Base-by-base conservation (phyloP, 2,113 vertebrate genomes). In the Otis tarda region DNA sequence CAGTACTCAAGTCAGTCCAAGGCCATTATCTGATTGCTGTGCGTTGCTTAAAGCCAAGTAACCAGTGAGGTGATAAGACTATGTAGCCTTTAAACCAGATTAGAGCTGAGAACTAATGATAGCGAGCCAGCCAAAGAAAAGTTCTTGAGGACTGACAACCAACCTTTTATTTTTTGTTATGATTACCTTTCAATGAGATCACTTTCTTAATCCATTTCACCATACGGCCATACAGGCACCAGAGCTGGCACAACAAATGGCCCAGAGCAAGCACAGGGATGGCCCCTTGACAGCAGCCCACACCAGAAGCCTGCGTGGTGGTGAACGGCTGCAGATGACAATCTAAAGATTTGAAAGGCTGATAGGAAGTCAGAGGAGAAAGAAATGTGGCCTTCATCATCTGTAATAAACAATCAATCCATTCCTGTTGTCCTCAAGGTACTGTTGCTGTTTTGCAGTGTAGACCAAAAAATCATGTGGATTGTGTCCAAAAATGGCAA, bases 161-260 rank as follows among this genome's bases (percentile, higher is more conserved):
- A 47, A 6, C 10, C 37, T 77, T 81, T 79, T 31, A 10, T 43
- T 71, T 23, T 63, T 79, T 67, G 9, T 37, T 47, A 33, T 0
- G 0, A 22, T n/a, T 81, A n/a, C 3, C 6, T 71, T 79, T 93
- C 43, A 67, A 7, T 2, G 25, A 55, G 15, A n/a, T 63, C 4
- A 9, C 10, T 69, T 80, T 45, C 16, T 28, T 67, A 18, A 11
- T 28, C 47, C 71, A 3, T 59, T 84, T 91, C 14, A 19, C 27
- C 20, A 2, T 1, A 7, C n/a, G 70, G 13, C 14, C 8, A 0
- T 8, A 13, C 1, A 35, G 35, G 55, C 41, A 50, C 24, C 9
- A 28, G 63, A 53, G 10, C 45, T 41, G 76, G 37, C 41, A 56
- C 21, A 65, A 37, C 7, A 64, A 64, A 43, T 18, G 21, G 18